phyloP scores from a whole-genome alignment of 92 coral and sea anemone genomes.

The Meandrina meandrites region DNA sequence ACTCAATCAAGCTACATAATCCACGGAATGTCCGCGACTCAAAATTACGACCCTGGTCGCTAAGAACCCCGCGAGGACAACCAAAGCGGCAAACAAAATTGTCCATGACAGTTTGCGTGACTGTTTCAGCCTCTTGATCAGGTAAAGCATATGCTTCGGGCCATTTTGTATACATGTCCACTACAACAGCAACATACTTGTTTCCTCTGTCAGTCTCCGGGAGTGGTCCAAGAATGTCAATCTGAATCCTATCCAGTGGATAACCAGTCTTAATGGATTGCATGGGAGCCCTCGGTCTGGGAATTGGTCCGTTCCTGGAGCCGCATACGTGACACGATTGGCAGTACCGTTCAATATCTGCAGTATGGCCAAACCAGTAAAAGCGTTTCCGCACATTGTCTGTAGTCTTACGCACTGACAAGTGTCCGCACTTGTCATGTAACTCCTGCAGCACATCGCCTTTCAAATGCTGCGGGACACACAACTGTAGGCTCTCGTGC shows the following conservation, averaged over 20 bases:
- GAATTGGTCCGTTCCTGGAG: constrained; percentile 24
- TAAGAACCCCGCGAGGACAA: constrained; percentile 42
- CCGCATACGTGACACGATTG: constrained; percentile 36
- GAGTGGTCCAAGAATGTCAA: constrained; percentile 53
- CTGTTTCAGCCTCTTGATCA: constrained; percentile 45
- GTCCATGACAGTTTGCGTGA: constrained; percentile 34
- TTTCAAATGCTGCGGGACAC: constrained; percentile 41
- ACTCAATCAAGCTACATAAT: constrained; percentile 39
- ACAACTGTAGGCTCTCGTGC: constrained; percentile 21
- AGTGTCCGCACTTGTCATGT: too few relatives aligned
- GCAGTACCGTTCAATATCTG: constrained; percentile 47
- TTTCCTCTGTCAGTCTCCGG: constrained; percentile 44
- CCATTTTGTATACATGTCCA: constrained; percentile 47
- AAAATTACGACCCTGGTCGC: constrained; percentile 61
- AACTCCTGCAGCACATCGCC: not conserved
- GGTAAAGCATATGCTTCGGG: constrained; percentile 43
- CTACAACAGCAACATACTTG: constrained; percentile 42
- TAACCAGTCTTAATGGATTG: constrained; percentile 31
- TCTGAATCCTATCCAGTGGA: constrained; percentile 51
- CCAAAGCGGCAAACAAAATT: constrained; percentile 52
- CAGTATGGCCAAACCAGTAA: constrained; percentile 38
- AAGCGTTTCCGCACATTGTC: constrained; percentile 36
- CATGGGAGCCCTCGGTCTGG: constrained; percentile 42
- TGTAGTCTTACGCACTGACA: too few relatives aligned
- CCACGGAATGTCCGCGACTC: constrained; percentile 49